Evolutionary conservation across 2,113 vertebrate species (phyloP).

Genomic region (Dryoscopus gambensis): DNA sequence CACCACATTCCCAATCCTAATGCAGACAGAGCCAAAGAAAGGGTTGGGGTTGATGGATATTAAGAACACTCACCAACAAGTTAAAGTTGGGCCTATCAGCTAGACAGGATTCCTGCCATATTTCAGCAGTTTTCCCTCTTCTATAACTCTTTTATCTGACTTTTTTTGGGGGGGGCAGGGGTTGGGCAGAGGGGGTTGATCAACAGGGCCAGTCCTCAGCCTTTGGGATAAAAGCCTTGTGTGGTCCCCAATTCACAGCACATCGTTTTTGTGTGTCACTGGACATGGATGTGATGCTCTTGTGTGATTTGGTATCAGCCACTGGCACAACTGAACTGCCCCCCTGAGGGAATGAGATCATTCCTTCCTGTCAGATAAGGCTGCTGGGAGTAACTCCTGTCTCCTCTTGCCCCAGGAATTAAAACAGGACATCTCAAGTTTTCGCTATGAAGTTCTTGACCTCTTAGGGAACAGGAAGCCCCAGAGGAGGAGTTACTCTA

Average conservation of each 20-base stretch:
- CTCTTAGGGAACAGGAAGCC: slow-evolving; percentile 92
- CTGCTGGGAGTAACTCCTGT: background rate
- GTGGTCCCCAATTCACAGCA: background rate
- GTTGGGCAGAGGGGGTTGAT: background rate
- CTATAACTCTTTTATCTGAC: background rate
- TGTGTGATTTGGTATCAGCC: background rate
- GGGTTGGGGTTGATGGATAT: background rate
- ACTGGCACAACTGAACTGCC: background rate
- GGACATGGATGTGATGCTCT: background rate
- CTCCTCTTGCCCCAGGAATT: slow-evolving; percentile 80
- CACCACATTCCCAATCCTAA: background rate
- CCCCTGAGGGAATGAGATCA: background rate
- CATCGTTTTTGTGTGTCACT: background rate
- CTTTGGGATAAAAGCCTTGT: background rate
- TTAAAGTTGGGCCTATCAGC: background rate
- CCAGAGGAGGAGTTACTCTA: slow-evolving; percentile 86
- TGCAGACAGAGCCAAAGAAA: background rate
- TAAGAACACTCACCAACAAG: background rate
- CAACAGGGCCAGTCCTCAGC: background rate
- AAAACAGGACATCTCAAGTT: slow-evolving; percentile 98
- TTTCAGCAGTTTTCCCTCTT: background rate
- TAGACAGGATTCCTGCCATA: background rate
- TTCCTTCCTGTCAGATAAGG: background rate
- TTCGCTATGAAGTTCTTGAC: slow-evolving; percentile 94
- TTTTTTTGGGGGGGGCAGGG: background rate